phyloP scores from a whole-genome alignment of 2,888 invertebrate genomes.

The Lasioglossum villosulum region DNA sequence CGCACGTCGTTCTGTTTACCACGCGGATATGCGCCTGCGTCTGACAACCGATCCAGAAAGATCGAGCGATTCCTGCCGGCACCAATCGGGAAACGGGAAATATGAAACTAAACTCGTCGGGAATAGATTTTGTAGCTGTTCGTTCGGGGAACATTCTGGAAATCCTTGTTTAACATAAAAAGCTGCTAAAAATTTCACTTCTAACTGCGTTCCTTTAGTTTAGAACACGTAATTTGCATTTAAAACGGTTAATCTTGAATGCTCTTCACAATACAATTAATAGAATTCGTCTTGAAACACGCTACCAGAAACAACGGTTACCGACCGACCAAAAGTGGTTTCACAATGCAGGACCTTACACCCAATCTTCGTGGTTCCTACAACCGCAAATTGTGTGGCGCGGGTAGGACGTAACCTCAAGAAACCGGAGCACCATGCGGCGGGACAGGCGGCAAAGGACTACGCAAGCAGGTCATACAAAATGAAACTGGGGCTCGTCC shows the following conservation, averaged over 20 bases:
- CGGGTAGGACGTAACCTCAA: constrained; percentile 67
- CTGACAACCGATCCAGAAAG: constrained; percentile 43
- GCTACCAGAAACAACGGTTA: too few species aligned
- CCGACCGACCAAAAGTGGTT: background rate
- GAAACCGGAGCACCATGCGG: constrained; percentile 35
- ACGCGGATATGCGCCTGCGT: constrained; percentile 20
- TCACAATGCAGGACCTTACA: constrained; percentile 8
- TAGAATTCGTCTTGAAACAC: too few species aligned
- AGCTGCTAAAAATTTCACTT: background rate
- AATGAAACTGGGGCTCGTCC: constrained; percentile 20
- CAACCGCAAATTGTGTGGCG: constrained; percentile 63
- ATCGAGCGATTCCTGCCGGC: constrained; percentile 1
- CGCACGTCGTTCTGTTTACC: constrained; percentile 58
- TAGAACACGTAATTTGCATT: background rate
- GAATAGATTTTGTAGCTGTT: background rate
- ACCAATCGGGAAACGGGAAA: background rate
- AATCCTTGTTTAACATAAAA: background rate
- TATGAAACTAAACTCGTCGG: background rate
- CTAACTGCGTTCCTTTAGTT: background rate
- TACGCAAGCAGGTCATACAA: background rate
- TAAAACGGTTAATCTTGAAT: too few species aligned
- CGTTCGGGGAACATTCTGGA: background rate
- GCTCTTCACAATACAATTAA: too few species aligned
- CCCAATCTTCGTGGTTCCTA: constrained; percentile 44
- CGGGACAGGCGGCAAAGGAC: constrained; percentile 7